Evolutionary conservation across 2,113 vertebrate species (phyloP), one percentile per base, ranked within the genome.

Genomic region (Anguilla rostrata): DNA sequence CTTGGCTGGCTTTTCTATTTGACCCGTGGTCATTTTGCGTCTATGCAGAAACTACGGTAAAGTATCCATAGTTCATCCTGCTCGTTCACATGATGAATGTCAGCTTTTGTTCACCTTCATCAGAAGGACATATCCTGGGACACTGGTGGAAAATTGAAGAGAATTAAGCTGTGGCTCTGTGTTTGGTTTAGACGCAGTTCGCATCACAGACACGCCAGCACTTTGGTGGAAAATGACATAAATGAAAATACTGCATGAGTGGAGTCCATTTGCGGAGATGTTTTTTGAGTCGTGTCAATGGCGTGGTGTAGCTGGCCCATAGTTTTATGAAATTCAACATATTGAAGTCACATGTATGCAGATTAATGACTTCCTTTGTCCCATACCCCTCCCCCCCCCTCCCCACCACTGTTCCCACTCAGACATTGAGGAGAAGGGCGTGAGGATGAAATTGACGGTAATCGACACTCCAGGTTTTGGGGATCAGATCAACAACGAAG

Each of bases 401-500:
- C 9, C 3, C 22, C 20, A 4, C 0, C 60, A 5, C 2, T 66
- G 60, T 66, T 26, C 16, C 56, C 26, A 20, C 22, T 66, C 60
- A 66, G 98, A 99, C 85, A 97, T 99, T 12, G 98, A 99, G 89
- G 98, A 99, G 94, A 99, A 99, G 87, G 98, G 98, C 0, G 98
- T 99, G 87, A 97, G 97, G 86, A 99, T 99, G 98, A 99, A 99
- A 92, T 95, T 99, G 90, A 98, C 98, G 0, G 98, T 99, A 81
- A 99, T 99, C 0, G 98, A 99, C 93, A 99, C 98, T 0, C 98
- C 98, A 0, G 98, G 98, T 43, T 99, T 99, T 66, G 98, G 98
- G 88, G 98, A 99, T 93, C 98, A 99, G 92, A 99, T 99, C 95
- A 99, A 99, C 95, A 99, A 99, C 0, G 98, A 99, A 94, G 98